These are phyloP conservation scores for Microctonus hyperodae DNA, from an alignment of 2,888 invertebrate species.

Conservation along the genomic window DNA sequence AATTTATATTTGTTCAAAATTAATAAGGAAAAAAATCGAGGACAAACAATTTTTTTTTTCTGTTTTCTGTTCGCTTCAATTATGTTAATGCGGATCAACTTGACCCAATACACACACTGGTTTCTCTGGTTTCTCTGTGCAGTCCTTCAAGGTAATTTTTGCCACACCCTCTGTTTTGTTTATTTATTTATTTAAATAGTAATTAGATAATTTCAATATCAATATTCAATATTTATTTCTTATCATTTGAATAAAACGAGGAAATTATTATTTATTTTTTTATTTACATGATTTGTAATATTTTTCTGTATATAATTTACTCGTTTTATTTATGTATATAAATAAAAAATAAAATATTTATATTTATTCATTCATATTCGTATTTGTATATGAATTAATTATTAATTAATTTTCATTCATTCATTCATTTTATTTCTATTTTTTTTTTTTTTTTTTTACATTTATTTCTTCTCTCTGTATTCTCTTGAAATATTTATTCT, in stretches of 20 bases:
- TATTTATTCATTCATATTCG: neutral
- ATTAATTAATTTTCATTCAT: neutral
- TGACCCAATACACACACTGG: slow-evolving; percentile 42
- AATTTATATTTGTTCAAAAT: too few species aligned
- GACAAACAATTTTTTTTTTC: slow-evolving; percentile 47
- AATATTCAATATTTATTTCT: slow-evolving; percentile 25
- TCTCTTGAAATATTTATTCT: neutral
- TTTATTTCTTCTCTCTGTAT: too few species aligned
- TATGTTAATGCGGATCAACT: slow-evolving; percentile 57
- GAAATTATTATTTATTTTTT: neutral
- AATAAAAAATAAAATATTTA: neutral
- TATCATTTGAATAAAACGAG: slow-evolving; percentile 14
- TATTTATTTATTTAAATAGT: slow-evolving; percentile 35
- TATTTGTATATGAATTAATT: neutral
- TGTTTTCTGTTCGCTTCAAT: slow-evolving; percentile 62
- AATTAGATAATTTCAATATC: slow-evolving; percentile 14
- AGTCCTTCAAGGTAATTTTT: slow-evolving; percentile 62
- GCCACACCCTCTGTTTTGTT: slow-evolving; percentile 48
- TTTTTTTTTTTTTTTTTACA: neutral
- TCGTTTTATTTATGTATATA: neutral
- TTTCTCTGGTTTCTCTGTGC: slow-evolving; percentile 62
- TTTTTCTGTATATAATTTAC: neutral
- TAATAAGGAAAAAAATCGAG: slow-evolving; percentile 34
- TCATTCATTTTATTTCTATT: neutral
- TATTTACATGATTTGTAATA: neutral